Evolutionary conservation across 2,113 vertebrate genomes (phyloP).

Genomic region (Carassius gibelio): DNA sequence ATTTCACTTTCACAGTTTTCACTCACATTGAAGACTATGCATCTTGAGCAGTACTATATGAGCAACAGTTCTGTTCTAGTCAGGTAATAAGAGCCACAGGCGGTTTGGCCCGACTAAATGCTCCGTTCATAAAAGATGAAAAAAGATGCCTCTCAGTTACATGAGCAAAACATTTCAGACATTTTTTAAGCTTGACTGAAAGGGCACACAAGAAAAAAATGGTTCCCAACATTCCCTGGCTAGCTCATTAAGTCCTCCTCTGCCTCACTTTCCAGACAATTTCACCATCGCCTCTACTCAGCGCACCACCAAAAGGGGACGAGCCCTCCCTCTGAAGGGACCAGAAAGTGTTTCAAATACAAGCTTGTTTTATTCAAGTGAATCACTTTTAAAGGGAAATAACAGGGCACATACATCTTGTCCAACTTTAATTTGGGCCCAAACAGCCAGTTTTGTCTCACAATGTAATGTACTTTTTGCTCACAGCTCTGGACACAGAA

Average conservation of each 20-base stretch:
- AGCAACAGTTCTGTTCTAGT: conserved; percentile 1
- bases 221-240: conserved; percentile 40
- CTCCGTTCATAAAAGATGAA: conserved; percentile 34
- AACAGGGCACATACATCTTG: conserved; percentile 13
- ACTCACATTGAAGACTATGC: neutral
- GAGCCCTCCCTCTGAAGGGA: conserved; percentile 23
- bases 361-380: conserved; percentile 13
- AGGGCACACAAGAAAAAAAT: conserved; percentile 25
- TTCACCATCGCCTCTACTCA: conserved; percentile 17
- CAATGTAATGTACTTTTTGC: conserved; percentile 16
- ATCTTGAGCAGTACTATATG: neutral
- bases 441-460: neutral
- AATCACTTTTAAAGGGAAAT: conserved; percentile 14
- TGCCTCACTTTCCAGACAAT: conserved; percentile 13
- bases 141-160: conserved; percentile 20
- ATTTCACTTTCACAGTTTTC: neutral
- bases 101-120: neutral
- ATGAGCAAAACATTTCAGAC: conserved; percentile 26
- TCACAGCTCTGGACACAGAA: conserved; percentile 5
- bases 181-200: conserved; percentile 28
- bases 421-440: conserved; percentile 16
- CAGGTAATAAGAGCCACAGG: conserved; percentile 1
- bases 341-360: conserved; percentile 8
- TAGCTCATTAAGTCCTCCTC: conserved; percentile 51
- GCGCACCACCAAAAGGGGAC: neutral